phyloP scores from a whole-genome alignment of 2,888 invertebrate species.

The Andrena bicolor region DNA sequence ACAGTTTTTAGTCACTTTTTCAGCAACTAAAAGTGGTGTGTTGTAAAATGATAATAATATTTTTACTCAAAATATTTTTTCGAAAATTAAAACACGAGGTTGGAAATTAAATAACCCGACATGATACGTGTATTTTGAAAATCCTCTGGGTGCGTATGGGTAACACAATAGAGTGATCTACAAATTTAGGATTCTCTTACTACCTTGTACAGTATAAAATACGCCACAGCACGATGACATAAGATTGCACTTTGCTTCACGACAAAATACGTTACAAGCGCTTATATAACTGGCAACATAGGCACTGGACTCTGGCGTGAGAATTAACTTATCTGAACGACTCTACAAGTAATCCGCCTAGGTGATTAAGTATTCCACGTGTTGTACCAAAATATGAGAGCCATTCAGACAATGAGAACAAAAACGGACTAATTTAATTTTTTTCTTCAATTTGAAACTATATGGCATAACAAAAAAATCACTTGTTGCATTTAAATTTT shows the following conservation, averaged over 20 bases:
- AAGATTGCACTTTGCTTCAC: constrained; percentile 59
- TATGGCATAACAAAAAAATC: too few species aligned
- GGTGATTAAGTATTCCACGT: background rate
- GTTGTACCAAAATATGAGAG: background rate
- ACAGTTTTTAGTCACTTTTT: background rate
- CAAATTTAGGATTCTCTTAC: background rate
- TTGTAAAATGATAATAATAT: background rate
- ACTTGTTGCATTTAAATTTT: too few species aligned
- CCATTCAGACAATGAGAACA: background rate
- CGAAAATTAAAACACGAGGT: background rate
- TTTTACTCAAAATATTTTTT: background rate
- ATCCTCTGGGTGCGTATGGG: background rate
- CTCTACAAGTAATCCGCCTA: constrained; percentile 5
- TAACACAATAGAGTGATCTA: background rate
- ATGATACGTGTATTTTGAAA: background rate
- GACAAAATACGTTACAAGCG: constrained; percentile 35
- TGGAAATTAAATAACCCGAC: background rate
- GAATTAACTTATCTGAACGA: constrained; percentile 41
- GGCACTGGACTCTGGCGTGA: constrained; percentile 28
- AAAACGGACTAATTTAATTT: too few species aligned
- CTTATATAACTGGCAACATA: constrained; percentile 46
- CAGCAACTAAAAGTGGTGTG: background rate
- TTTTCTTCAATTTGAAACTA: too few species aligned
- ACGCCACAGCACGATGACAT: constrained; percentile 46
- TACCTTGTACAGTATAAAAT: constrained; percentile 30